These are phyloP conservation scores for Drosophila auraria DNA, from an alignment of 1,140 invertebrate genomes.

Conservation along the genomic window DNA sequence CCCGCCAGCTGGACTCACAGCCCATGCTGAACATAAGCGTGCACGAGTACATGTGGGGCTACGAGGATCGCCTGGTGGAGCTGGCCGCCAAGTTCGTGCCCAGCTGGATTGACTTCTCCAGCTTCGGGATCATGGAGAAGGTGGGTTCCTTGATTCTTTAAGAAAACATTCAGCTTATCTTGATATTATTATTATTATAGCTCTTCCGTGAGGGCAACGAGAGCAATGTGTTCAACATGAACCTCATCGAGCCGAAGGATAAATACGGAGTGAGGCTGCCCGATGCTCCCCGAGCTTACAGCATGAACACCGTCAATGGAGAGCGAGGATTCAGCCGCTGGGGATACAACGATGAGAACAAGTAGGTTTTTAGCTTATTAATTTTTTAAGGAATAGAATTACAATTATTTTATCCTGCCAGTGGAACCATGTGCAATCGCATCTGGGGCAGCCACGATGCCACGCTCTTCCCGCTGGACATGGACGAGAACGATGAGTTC, in stretches of 20 bases:
- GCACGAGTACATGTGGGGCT: slow-evolving; percentile 94
- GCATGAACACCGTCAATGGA: slow-evolving; percentile 87
- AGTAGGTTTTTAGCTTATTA: slow-evolving; percentile 35
- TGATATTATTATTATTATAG: slow-evolving; percentile 64
- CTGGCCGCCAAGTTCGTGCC: slow-evolving; percentile 90
- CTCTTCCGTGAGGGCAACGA: slow-evolving; percentile 87
- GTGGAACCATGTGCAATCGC: slow-evolving; percentile 87
- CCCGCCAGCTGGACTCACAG: slow-evolving; percentile 88
- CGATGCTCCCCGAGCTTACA: slow-evolving; percentile 67
- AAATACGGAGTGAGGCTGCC: slow-evolving; percentile 42
- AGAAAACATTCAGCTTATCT: background rate
- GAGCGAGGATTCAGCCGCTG: slow-evolving; percentile 87
- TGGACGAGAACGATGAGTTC: slow-evolving; percentile 86
- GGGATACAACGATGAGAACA: slow-evolving; percentile 86
- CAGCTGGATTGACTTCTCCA: slow-evolving; percentile 90
- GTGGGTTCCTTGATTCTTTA: slow-evolving; percentile 86
- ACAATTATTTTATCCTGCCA: background rate
- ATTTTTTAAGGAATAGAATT: no score
- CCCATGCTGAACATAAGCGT: slow-evolving; percentile 90
- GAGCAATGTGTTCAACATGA: slow-evolving; percentile 86
- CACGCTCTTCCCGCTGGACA: slow-evolving; percentile 86
- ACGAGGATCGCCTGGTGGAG: slow-evolving; percentile 90
- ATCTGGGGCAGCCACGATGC: slow-evolving; percentile 88
- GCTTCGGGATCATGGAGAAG: slow-evolving; percentile 93
- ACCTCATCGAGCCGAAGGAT: slow-evolving; percentile 69